Evolutionary conservation across 2,888 invertebrate species (phyloP).

Genomic region (Andrena bicolor): DNA sequence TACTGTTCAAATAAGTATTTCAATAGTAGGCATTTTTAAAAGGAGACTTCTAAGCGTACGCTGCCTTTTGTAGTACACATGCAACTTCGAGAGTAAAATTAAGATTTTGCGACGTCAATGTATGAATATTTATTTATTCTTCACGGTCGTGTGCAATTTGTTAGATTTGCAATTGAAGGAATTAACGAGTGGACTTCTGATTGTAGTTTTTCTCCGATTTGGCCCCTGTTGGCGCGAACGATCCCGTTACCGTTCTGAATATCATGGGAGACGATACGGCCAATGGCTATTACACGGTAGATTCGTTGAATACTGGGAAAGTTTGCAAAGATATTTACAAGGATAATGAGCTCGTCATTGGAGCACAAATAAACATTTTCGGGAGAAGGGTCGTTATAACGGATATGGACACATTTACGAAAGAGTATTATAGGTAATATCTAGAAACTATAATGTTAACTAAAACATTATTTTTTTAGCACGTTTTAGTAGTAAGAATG

Average conservation of each 20-base stretch:
- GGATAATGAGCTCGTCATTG: constrained; percentile 93
- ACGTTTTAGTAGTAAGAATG: too few relatives aligned
- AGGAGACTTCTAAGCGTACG: too few relatives aligned
- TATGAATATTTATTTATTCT: too few relatives aligned
- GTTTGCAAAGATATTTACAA: constrained; percentile 86
- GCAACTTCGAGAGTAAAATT: too few relatives aligned
- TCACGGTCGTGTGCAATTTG: not conserved
- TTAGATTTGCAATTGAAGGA: not conserved
- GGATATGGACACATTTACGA: constrained; percentile 94
- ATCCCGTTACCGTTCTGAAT: constrained; percentile 87
- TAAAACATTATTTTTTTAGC: too few relatives aligned
- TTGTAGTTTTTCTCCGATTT: constrained; percentile 66
- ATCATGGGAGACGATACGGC: constrained; percentile 87
- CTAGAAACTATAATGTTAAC: too few relatives aligned
- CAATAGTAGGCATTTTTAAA: too few relatives aligned
- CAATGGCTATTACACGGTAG: constrained; percentile 87
- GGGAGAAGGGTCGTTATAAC: constrained; percentile 93
- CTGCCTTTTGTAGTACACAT: too few relatives aligned
- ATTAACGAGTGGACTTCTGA: constrained; percentile 3
- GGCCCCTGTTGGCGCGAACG: constrained; percentile 85
- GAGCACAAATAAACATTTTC: constrained; percentile 92
- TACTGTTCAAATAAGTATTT: too few relatives aligned
- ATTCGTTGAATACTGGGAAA: constrained; percentile 87
- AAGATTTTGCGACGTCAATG: too few relatives aligned
- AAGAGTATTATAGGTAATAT: constrained; percentile 90